phyloP scores from a whole-genome alignment of 53 echinoderm and acorn worm genomes.

The Paelopatides confundens region DNA sequence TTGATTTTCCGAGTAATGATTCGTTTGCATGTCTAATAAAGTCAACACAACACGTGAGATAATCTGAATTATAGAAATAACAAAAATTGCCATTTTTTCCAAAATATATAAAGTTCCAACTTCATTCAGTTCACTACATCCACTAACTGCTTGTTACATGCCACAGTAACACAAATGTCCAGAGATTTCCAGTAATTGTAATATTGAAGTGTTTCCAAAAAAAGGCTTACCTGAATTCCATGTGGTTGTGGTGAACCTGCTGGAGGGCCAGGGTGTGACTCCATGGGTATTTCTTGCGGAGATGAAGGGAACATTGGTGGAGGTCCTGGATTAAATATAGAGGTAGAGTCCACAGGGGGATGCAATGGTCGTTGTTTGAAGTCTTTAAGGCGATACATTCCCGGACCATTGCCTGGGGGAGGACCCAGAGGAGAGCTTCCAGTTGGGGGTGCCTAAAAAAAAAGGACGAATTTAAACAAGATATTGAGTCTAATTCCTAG shows the following conservation, averaged over 20 bases:
- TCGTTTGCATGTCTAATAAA: too few species aligned
- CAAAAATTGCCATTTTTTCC: too few species aligned
- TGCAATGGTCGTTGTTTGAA: conserved; percentile 76
- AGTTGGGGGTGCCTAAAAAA: conserved; percentile 20
- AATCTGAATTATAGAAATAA: too few species aligned
- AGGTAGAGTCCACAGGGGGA: conserved; percentile 39
- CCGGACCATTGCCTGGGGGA: conserved; percentile 47
- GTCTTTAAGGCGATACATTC: conserved; percentile 52
- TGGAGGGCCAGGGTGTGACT: conserved; percentile 38
- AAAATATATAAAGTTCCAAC: too few species aligned
- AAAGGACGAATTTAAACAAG: too few species aligned
- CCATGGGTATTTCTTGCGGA: neutral
- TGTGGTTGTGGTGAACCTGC: conserved; percentile 60
- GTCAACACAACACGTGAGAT: too few species aligned
- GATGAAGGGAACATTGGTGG: conserved; percentile 17
- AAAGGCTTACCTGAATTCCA: conserved; percentile 43
- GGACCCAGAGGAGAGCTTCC: conserved; percentile 60
- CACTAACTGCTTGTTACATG: too few species aligned
- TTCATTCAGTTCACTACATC: too few species aligned
- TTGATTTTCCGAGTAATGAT: too few species aligned
- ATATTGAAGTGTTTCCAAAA: neutral
- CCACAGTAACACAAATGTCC: too few species aligned
- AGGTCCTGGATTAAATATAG: neutral
- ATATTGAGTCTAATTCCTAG: too few species aligned
- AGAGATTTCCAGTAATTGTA: too few species aligned